A percentile compares a stretch with the other conserved stretches of the same genome.
These are phyloP conservation scores for Eidolon helvum DNA, from an alignment of 2,113 vertebrate species.

Conservation along the genomic window DNA sequence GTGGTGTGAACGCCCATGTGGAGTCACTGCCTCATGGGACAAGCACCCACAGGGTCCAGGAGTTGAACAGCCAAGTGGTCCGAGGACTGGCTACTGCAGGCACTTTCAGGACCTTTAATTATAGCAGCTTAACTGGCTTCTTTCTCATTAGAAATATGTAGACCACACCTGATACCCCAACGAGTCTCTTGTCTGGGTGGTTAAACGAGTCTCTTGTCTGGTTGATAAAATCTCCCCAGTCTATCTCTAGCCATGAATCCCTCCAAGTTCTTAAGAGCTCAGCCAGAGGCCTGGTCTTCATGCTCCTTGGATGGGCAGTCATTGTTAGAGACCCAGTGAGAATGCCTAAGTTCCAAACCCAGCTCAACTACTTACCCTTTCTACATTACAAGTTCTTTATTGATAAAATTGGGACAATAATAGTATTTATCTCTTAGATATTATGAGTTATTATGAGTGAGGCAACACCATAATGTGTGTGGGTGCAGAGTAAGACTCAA, in stretches of 20 bases:
- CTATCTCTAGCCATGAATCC: slow-evolving; percentile 1
- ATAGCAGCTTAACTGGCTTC: not conserved
- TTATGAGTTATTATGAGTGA: not conserved
- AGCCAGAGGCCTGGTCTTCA: slow-evolving; percentile 21
- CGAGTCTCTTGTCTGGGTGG: not conserved
- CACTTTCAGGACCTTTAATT: not conserved
- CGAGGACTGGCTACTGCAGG: not conserved
- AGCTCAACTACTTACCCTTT: not conserved
- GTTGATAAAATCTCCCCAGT: slow-evolving; percentile 28
- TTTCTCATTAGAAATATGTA: not conserved
- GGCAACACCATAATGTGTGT: not conserved
- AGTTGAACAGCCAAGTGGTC: not conserved
- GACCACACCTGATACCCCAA: not conserved
- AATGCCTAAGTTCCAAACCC: not conserved
- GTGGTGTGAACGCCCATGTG: too few species aligned
- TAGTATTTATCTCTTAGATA: not conserved
- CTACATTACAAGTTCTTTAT: not conserved
- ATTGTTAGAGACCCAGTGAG: not conserved
- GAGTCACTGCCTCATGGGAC: rapidly evolving
- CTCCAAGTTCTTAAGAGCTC: slow-evolving; percentile 46
- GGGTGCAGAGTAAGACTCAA: not conserved
- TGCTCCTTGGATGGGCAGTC: not conserved
- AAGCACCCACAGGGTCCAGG: rapidly evolving
- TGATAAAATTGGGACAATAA: not conserved
- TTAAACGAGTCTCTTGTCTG: not conserved